A percentile compares a stretch with the other conserved stretches of the same genome.
These are phyloP conservation scores for Lepidurus couesii DNA, from an alignment of 1,140 invertebrate species.

Conservation along the genomic window DNA sequence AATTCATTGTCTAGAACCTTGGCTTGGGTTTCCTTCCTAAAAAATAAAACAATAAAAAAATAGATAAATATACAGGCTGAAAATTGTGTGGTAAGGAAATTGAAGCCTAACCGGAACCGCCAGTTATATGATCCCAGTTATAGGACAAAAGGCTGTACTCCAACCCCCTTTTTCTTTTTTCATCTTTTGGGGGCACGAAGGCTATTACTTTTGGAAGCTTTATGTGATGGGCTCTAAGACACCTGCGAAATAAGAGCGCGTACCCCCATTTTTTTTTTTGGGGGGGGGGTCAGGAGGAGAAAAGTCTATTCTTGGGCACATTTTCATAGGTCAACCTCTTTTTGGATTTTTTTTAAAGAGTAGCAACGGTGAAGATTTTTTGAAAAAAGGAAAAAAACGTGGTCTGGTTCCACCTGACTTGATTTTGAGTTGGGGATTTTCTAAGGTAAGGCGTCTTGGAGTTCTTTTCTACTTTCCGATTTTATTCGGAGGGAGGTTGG, in stretches of 20 bases:
- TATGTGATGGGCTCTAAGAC: constrained; percentile 18
- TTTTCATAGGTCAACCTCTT: neutral
- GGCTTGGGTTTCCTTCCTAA: neutral
- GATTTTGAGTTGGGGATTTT: neutral
- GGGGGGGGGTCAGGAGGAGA: neutral
- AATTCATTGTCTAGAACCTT: neutral
- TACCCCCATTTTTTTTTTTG: neutral
- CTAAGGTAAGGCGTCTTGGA: neutral
- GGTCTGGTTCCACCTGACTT: constrained; percentile 13
- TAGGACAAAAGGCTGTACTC: neutral
- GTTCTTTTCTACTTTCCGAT: neutral
- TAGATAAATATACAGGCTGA: neutral
- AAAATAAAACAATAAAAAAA: neutral
- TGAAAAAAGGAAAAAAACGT: too few species aligned
- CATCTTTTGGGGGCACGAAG: neutral
- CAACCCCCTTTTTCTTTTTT: neutral
- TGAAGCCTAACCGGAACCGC: constrained; percentile 13
- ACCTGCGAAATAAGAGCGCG: constrained; percentile 9
- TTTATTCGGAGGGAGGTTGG: neutral
- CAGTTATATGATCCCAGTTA: constrained; percentile 12
- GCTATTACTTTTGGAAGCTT: constrained; percentile 1
- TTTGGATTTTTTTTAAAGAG: neutral
- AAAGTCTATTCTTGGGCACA: neutral
- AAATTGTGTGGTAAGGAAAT: constrained; percentile 5
- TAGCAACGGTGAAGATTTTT: neutral